Evolutionary conservation across 1,140 invertebrate species (phyloP).

Genomic region (Meteorus sp.): DNA sequence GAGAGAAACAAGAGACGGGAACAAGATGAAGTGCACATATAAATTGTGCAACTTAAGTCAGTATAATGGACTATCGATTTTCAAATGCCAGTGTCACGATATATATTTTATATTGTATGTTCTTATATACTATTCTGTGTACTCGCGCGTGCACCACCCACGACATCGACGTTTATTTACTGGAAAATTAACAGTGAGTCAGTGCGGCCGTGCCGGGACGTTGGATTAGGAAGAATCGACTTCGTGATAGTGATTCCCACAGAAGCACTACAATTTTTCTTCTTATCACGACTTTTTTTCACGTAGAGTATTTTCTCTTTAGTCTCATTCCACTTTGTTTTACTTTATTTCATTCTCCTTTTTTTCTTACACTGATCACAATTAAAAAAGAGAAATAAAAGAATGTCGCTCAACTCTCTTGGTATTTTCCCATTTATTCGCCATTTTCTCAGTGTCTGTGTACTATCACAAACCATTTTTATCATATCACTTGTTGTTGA

Average conservation of each 20-base stretch:
- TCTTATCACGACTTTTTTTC: background rate
- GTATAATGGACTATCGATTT: constrained; percentile 54
- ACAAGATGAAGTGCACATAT: constrained; percentile 39
- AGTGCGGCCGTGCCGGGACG: constrained; percentile 15
- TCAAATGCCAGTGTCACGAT: constrained; percentile 16
- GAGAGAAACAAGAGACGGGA: constrained; percentile 26
- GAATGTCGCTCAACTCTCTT: too few relatives aligned
- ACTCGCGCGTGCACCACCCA: constrained; percentile 6
- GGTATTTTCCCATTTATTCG: too few relatives aligned
- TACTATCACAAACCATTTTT: too few relatives aligned
- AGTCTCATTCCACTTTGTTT: too few relatives aligned
- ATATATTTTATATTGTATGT: too few relatives aligned
- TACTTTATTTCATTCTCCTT: constrained; percentile 2
- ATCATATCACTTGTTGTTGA: too few relatives aligned
- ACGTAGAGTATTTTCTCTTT: too few relatives aligned
- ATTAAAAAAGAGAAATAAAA: too few relatives aligned
- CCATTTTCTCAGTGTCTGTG: too few relatives aligned
- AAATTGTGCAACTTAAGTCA: constrained; percentile 44
- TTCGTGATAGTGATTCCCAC: constrained; percentile 21
- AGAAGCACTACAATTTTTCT: constrained; percentile 16
- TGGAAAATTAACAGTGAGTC: constrained; percentile 45
- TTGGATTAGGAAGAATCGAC: constrained; percentile 28
- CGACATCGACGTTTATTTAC: constrained; percentile 44
- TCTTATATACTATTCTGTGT: constrained; percentile 8
- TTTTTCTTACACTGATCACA: constrained; percentile 4